These are phyloP conservation scores for Geophilus truncorum DNA, from an alignment of 2,888 invertebrate species.

Conservation along the genomic window DNA sequence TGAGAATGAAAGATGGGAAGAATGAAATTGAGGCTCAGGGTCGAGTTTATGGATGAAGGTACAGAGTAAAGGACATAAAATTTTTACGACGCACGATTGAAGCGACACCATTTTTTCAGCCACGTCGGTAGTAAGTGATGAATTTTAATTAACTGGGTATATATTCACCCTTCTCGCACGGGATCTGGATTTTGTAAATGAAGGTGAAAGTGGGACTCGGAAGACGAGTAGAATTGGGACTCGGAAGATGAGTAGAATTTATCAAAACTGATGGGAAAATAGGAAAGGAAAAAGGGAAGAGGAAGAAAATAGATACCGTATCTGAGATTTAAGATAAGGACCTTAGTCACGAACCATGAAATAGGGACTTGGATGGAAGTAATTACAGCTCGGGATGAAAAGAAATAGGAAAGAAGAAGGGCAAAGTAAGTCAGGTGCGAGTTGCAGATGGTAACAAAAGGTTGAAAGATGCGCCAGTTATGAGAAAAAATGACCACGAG, in stretches of 20 bases:
- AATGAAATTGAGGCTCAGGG: background rate
- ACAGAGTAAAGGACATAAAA: background rate
- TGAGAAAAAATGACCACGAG: background rate
- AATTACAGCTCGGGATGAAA: background rate
- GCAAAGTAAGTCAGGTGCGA: conserved; percentile 1
- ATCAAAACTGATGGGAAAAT: background rate
- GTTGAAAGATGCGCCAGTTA: background rate
- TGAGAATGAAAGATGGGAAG: background rate
- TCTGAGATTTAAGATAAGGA: background rate
- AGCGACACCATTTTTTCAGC: background rate
- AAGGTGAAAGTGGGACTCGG: too few species aligned
- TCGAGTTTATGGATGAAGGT: conserved; percentile 11
- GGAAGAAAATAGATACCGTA: background rate
- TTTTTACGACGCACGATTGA: background rate
- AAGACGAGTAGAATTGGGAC: background rate
- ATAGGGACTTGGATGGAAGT: background rate
- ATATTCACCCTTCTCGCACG: background rate
- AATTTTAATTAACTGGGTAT: background rate
- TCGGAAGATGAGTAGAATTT: background rate
- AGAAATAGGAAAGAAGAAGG: background rate
- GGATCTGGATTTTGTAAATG: background rate
- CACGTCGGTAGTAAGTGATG: background rate
- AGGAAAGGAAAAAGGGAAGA: background rate
- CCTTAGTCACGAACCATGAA: conserved; percentile 11
- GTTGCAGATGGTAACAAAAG: conserved; percentile 1